A percentile compares a stretch with the other conserved stretches of the same genome.
Conservation (phyloP, 2,113 vertebrate genomes). For the Brachypodius melanocephalos region DNA sequence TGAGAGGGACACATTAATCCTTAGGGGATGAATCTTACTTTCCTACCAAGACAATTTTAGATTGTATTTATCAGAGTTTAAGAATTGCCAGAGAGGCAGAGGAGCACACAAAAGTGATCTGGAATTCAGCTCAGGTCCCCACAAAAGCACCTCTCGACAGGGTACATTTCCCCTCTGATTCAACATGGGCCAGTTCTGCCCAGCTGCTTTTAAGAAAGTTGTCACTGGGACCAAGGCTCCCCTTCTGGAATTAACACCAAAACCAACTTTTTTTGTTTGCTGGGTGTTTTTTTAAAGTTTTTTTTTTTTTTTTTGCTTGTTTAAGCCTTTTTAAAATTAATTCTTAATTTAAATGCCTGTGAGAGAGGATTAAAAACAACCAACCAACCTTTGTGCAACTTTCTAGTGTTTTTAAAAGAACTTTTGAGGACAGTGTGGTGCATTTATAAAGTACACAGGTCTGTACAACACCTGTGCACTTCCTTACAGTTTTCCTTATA, state of each 20-base stretch:
- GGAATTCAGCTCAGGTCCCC: neutral
- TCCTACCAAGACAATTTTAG: neutral
- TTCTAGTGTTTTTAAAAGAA: neutral
- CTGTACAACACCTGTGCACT: neutral
- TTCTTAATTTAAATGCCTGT: neutral
- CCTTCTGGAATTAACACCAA: neutral
- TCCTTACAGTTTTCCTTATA: neutral
- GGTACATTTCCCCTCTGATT: neutral
- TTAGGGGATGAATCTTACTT: neutral
- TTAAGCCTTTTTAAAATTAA: neutral
- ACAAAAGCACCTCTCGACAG: neutral
- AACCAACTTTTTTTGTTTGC: neutral
- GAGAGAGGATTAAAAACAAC: neutral
- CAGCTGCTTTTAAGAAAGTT: neutral
- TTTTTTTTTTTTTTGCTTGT: neutral
- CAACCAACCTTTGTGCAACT: neutral
- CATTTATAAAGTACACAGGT: neutral
- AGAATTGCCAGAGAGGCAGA: neutral
- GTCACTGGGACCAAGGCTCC: neutral
- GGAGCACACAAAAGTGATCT: neutral
- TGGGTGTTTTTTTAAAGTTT: neutral
- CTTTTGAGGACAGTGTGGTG: neutral
- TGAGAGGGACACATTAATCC: neutral
- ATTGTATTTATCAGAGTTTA: neutral
- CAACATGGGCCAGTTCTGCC: neutral